Evolutionary conservation across 2,888 invertebrate genomes (phyloP).

Genomic region (Conops quadrifasciatus): DNA sequence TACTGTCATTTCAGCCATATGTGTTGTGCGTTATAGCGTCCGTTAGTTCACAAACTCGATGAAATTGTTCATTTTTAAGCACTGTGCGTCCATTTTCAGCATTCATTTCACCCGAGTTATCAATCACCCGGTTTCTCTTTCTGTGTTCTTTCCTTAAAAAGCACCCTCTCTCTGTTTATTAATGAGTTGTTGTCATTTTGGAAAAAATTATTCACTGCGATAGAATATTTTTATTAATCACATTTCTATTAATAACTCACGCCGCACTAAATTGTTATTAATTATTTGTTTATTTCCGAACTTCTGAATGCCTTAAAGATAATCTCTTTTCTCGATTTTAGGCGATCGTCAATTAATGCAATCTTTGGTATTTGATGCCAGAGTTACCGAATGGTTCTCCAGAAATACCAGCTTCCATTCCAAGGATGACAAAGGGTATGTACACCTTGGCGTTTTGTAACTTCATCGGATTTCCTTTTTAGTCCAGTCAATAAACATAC

Average conservation of each 20-base stretch:
- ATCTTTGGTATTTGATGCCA: conserved; percentile 86
- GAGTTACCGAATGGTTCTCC: conserved; percentile 87
- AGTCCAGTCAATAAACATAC: too few species aligned
- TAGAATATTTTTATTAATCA: too few species aligned
- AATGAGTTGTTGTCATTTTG: conserved; percentile 14
- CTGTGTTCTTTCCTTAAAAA: conserved; percentile 55
- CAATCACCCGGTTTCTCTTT: not conserved
- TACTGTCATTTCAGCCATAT: too few species aligned
- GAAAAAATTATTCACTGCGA: not conserved
- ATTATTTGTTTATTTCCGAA: too few species aligned
- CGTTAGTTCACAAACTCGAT: too few species aligned
- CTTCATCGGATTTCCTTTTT: not conserved
- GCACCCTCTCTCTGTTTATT: conserved; percentile 47
- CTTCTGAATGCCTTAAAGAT: too few species aligned
- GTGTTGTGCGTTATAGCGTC: too few species aligned
- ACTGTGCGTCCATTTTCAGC: too few species aligned
- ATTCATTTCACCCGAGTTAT: conserved; percentile 1
- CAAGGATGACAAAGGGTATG: conserved; percentile 78
- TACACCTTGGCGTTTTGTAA: not conserved
- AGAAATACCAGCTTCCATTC: conserved; percentile 77
- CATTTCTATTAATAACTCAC: too few species aligned
- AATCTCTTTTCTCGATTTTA: conserved; percentile 59
- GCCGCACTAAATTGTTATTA: too few species aligned
- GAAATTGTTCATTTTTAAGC: not conserved
- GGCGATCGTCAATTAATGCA: conserved; percentile 87